These are phyloP conservation scores for Sciurus vulgaris DNA, from an alignment of 2,797 vertebrate genomes.

Conservation along the genomic window DNA sequence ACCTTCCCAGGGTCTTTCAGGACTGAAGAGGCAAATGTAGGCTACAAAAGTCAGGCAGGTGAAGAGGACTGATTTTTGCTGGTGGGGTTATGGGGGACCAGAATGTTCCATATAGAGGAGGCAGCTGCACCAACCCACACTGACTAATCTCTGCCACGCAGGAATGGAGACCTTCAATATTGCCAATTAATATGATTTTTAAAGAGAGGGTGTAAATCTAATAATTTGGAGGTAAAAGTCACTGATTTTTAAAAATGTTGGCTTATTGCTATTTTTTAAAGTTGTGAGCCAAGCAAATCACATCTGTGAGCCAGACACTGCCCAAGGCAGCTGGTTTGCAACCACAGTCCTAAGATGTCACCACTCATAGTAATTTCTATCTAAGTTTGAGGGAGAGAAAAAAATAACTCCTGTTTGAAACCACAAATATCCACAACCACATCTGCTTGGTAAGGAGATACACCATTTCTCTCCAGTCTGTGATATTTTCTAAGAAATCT, in stretches of 20 bases:
- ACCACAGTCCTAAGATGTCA: constrained; percentile 8
- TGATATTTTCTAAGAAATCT: neutral
- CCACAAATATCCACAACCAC: neutral
- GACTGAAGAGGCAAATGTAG: neutral
- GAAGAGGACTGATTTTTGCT: no score
- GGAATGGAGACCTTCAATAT: neutral
- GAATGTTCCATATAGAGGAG: neutral
- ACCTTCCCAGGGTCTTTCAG: neutral
- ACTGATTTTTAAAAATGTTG: neutral
- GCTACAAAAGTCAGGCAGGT: neutral
- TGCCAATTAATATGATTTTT: neutral
- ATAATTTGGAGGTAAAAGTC: constrained; percentile 13
- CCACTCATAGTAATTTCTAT: constrained; percentile 3
- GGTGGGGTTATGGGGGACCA: fast-evolving
- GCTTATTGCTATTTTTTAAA: neutral
- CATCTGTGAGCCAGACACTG: constrained; percentile 59
- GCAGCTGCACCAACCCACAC: fast-evolving
- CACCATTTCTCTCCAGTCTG: neutral
- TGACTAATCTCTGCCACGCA: neutral
- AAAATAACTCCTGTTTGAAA: neutral
- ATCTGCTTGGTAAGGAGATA: neutral
- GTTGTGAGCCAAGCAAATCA: neutral
- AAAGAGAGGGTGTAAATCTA: neutral
- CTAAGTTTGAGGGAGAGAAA: neutral
- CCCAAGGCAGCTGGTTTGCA: neutral